A percentile compares a stretch with the other conserved stretches of the same genome.
Evolutionary conservation across 2,797 vertebrate species (phyloP).

Genomic region (Pantherophis vulpinus): DNA sequence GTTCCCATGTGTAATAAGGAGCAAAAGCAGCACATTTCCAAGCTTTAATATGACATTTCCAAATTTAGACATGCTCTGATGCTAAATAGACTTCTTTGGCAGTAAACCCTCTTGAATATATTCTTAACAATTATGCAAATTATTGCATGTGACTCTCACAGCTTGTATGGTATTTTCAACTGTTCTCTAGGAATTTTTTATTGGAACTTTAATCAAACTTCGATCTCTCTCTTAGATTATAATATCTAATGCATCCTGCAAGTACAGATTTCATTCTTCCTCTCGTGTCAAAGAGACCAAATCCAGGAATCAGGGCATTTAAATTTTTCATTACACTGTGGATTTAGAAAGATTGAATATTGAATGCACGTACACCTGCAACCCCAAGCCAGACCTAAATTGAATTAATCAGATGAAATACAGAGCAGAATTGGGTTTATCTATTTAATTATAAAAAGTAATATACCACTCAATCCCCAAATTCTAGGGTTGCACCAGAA

Average conservation of each 20-base stretch:
- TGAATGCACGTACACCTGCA: slow-evolving; percentile 16
- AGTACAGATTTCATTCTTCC: slow-evolving; percentile 23
- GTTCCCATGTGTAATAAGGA: not conserved
- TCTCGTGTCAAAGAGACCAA: not conserved
- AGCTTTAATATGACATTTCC: not conserved
- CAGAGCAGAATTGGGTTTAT: not conserved
- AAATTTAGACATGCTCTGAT: not conserved
- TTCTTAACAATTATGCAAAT: not conserved
- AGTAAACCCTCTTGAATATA: not conserved
- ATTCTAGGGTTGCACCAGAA: not conserved
- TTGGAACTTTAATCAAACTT: slow-evolving; percentile 10
- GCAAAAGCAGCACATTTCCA: not conserved
- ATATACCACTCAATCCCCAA: not conserved
- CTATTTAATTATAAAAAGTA: not conserved
- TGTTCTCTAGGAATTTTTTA: not conserved
- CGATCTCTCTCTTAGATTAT: not conserved
- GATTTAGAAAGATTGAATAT: slow-evolving; percentile 31
- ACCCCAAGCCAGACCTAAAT: not conserved
- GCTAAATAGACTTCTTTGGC: not conserved
- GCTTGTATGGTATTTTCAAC: not conserved
- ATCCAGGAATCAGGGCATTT: slow-evolving; percentile 28
- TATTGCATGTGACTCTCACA: not conserved
- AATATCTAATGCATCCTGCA: not conserved
- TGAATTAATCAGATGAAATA: slow-evolving; percentile 35
- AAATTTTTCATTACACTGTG: slow-evolving; percentile 8